phyloP scores from a whole-genome alignment of 2,888 invertebrate species.

The Cataglyphis altisquamis region DNA sequence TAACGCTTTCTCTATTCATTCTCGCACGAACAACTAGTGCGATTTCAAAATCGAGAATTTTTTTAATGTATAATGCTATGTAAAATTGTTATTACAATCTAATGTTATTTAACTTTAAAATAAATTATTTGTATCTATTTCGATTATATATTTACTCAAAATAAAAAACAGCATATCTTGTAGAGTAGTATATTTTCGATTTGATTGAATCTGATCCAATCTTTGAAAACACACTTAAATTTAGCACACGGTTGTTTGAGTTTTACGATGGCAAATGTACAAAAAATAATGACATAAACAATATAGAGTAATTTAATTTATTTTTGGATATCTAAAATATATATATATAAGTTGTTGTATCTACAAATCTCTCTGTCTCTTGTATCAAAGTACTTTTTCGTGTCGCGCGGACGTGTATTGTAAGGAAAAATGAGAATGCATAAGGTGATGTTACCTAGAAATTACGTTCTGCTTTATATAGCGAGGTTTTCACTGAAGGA shows the following conservation, averaged over 20 bases:
- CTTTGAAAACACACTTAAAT: neutral
- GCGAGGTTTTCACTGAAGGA: neutral
- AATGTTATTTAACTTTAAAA: constrained; percentile 11
- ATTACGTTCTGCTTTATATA: constrained; percentile 53
- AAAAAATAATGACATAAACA: neutral
- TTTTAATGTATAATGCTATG: neutral
- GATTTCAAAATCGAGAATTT: neutral
- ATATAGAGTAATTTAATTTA: neutral
- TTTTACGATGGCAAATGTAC: neutral
- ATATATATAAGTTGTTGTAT: neutral
- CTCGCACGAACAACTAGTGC: neutral
- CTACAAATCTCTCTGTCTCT: neutral
- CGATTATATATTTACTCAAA: neutral
- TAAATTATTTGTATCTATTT: neutral
- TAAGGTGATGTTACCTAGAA: constrained; percentile 6
- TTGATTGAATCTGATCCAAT: neutral
- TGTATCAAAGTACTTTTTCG: constrained; percentile 30
- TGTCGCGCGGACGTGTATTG: neutral
- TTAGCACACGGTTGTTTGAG: neutral
- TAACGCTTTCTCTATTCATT: neutral
- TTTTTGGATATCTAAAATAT: neutral
- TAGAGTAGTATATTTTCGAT: neutral
- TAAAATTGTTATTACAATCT: neutral
- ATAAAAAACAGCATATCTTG: neutral
- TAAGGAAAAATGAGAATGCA: constrained; percentile 3